Evolutionary conservation across 2,797 vertebrate species (phyloP).

Genomic region (Toxotes lorentzi): DNA sequence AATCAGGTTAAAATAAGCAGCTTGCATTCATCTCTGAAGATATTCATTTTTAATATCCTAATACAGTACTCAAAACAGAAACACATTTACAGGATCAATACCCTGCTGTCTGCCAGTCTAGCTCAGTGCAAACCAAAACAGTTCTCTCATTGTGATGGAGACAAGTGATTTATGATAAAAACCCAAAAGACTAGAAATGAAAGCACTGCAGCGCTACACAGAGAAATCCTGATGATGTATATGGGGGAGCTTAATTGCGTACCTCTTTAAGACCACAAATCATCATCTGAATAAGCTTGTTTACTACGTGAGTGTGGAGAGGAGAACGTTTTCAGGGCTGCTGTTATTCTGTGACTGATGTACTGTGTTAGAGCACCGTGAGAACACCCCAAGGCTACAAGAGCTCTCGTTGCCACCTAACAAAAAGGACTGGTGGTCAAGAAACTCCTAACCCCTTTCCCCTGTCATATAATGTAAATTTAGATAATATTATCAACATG

Average conservation of each 20-base stretch:
- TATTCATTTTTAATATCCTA: slow-evolving; percentile 53
- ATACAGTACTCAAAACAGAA: slow-evolving; percentile 34
- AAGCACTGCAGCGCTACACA: slow-evolving; percentile 14
- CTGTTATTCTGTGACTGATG: not conserved
- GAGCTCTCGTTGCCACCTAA: not conserved
- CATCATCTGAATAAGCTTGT: slow-evolving; percentile 21
- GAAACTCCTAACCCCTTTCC: not conserved
- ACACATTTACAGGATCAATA: slow-evolving; percentile 62
- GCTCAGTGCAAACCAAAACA: slow-evolving; percentile 28
- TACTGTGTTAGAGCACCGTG: slow-evolving; percentile 4
- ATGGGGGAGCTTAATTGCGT: slow-evolving; percentile 30
- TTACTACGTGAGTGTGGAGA: slow-evolving; percentile 9
- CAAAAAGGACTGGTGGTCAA: not conserved
- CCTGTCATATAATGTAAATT: not conserved
- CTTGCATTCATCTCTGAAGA: slow-evolving; percentile 41
- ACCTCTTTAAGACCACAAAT: slow-evolving; percentile 17
- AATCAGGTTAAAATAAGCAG: slow-evolving; percentile 60
- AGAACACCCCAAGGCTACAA: slow-evolving; percentile 13
- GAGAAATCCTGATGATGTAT: slow-evolving; percentile 16
- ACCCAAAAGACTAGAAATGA: slow-evolving; percentile 21
- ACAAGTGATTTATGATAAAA: slow-evolving; percentile 55
- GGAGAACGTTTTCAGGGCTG: slow-evolving; percentile 6
- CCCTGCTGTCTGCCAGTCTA: slow-evolving; percentile 11
- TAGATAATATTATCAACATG: not conserved
- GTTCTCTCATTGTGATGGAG: slow-evolving; percentile 20